Percentiles rank a stretch among this genome's conserved stretches.
Conservation (phyloP, 1,140 invertebrate species). For the Chionoecetes opilio region DNA sequence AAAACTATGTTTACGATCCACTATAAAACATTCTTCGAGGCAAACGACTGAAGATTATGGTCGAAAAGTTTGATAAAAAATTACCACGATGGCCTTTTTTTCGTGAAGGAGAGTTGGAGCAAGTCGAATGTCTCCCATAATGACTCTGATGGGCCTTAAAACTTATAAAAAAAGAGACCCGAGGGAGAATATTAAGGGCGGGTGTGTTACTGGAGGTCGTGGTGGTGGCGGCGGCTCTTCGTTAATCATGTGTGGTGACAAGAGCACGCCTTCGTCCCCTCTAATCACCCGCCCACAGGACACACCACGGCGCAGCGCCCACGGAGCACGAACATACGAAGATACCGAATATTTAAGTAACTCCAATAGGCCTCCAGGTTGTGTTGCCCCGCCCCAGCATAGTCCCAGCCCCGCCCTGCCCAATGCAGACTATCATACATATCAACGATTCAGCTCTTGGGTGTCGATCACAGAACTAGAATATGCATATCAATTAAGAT, state of each 20-base stretch:
- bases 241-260: conserved; percentile 3
- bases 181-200: background rate
- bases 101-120: background rate
- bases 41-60: background rate
- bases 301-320: background rate
- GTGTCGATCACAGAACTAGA: no score
- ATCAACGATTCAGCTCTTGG: no score
- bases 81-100: background rate
- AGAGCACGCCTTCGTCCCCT: background rate
- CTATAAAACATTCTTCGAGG: background rate
- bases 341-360: background rate
- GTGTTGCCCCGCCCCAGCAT: no score
- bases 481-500: no score
- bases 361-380: no score
- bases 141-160: background rate
- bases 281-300: background rate
- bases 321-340: background rate
- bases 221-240: background rate
- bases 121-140: background rate
- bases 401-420: no score
- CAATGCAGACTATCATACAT: no score
- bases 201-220: background rate
- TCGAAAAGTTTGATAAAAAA: background rate
- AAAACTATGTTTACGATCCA: no score
- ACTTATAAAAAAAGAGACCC: background rate